Conservation (phyloP, 2,888 invertebrate genomes). For the Ferrisia virgata region DNA sequence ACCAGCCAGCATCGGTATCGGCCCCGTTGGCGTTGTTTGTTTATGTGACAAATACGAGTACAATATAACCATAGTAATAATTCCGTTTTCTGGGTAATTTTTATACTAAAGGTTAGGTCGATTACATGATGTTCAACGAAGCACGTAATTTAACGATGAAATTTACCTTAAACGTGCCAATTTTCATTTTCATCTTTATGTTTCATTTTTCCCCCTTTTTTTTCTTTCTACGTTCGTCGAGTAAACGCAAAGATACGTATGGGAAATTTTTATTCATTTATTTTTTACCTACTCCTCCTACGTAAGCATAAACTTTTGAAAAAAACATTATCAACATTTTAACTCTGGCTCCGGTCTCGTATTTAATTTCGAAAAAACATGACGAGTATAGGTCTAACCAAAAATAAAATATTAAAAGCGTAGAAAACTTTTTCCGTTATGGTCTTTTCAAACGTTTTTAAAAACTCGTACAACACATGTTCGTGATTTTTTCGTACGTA, state of each 20-base stretch:
- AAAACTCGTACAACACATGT: no score
- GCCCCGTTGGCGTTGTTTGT: neutral
- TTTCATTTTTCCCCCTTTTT: neutral
- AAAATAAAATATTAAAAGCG: neutral
- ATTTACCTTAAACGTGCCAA: constrained; percentile 10
- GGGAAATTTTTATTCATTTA: neutral
- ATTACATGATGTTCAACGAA: neutral
- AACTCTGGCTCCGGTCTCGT: neutral
- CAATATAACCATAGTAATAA: neutral
- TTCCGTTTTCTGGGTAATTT: neutral
- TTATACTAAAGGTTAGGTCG: neutral
- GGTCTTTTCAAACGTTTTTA: no score
- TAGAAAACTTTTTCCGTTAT: no score
- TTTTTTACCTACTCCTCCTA: neutral
- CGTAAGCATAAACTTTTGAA: neutral
- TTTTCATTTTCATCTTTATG: neutral
- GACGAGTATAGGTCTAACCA: neutral
- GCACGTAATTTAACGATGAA: neutral
- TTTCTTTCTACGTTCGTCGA: neutral
- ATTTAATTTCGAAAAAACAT: neutral
- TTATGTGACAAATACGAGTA: constrained; percentile 7
- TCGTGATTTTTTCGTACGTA: no score
- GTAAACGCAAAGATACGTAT: neutral
- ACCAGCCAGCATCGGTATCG: neutral
- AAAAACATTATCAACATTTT: neutral